Conservation (phyloP, 2,113 vertebrate species). For the Uria aalge region DNA sequence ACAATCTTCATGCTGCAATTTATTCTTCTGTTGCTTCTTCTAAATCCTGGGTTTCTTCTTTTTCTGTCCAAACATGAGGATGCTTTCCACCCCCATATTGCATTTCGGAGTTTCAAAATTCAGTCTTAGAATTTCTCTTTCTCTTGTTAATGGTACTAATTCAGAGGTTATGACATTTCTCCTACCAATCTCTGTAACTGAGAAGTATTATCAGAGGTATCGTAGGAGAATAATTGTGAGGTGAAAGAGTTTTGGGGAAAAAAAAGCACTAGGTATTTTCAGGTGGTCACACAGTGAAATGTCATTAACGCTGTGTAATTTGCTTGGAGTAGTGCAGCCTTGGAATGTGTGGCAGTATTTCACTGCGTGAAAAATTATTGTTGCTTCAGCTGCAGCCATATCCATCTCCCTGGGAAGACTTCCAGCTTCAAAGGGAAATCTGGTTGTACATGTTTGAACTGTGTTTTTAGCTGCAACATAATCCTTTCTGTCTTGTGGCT, state of each 20-base stretch:
- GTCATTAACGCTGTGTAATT: neutral
- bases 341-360: constrained; percentile 38
- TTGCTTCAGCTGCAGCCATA: constrained; percentile 64
- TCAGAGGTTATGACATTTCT: neutral
- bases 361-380: constrained; percentile 8
- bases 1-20: neutral
- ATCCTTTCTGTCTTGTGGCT: constrained; percentile 30
- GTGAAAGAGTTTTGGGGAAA: neutral
- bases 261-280: neutral
- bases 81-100: neutral
- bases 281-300: neutral
- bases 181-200: neutral
- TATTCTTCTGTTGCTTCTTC: neutral
- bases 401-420: constrained; percentile 40
- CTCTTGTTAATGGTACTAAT: neutral
- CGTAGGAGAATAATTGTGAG: neutral
- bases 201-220: neutral
- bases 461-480: constrained; percentile 52
- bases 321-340: neutral
- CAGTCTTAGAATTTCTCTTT: neutral
- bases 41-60: neutral
- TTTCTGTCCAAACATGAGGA: neutral
- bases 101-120: neutral
- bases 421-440: constrained; percentile 59
- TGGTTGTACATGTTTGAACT: constrained; percentile 25